Percentiles rank a stretch among this genome's conserved stretches.
Conservation (phyloP, 2,888 invertebrate species). For the Pilophorus perplexus region DNA sequence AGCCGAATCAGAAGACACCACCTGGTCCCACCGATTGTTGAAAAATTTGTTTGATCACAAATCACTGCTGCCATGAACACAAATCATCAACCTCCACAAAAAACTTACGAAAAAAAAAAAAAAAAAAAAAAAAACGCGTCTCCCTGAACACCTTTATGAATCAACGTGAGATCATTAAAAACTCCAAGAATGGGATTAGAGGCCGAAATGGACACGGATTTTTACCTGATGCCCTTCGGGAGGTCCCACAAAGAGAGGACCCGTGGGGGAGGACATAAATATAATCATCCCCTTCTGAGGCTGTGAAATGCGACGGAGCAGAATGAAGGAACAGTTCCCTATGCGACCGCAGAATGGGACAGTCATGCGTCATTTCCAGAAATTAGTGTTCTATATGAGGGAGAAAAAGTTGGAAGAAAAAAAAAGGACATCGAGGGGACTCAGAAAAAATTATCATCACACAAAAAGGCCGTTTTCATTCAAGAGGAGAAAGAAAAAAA, state of each 20-base stretch:
- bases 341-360: conserved; percentile 10
- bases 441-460: neutral
- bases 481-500: too few species aligned
- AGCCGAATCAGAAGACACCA: too few species aligned
- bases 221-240: neutral
- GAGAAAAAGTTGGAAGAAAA: neutral
- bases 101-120: neutral
- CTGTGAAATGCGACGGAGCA: neutral
- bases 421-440: neutral
- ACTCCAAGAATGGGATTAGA: conserved; percentile 15
- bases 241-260: neutral
- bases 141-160: conserved; percentile 2
- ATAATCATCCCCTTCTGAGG: conserved; percentile 21
- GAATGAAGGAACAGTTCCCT: conserved; percentile 1
- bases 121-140: neutral
- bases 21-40: too few species aligned
- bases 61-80: too few species aligned
- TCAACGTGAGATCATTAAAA: conserved; percentile 22
- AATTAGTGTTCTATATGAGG: conserved; percentile 5
- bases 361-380: conserved; percentile 12
- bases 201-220: conserved; percentile 4
- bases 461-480: conserved; percentile 10
- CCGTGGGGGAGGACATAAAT: conserved; percentile 22
- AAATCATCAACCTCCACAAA: too few species aligned
- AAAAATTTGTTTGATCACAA: too few species aligned